Percentiles rank a stretch among this genome's conserved stretches.
phyloP scores from a whole-genome alignment of 2,888 invertebrate species.

The Phengaris arion region DNA sequence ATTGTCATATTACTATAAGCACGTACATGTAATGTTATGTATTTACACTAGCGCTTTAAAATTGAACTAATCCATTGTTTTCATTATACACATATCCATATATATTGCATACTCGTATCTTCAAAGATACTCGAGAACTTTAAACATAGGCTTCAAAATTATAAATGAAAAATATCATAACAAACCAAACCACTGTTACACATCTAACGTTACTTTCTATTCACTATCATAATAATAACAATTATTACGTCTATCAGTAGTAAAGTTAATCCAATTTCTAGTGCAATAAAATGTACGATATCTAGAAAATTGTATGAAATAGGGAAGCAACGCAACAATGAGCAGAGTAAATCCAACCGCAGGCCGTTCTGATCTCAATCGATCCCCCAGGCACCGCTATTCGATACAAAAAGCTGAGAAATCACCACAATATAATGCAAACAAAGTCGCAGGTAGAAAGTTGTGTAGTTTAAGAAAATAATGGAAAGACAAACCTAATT shows the following conservation, averaged over 20 bases:
- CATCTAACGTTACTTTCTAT: slow-evolving; percentile 4
- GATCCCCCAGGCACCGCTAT: slow-evolving; percentile 50
- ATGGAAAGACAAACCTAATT: neutral
- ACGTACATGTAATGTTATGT: too few relatives aligned
- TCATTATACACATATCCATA: too few relatives aligned
- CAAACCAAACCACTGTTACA: neutral
- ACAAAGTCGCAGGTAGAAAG: slow-evolving; percentile 61
- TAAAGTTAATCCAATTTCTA: slow-evolving; percentile 26
- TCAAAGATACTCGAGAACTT: too few relatives aligned
- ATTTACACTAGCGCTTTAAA: too few relatives aligned
- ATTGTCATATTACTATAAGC: too few relatives aligned
- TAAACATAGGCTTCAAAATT: too few relatives aligned
- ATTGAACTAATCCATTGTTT: too few relatives aligned
- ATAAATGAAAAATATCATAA: too few relatives aligned
- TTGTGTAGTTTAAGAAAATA: slow-evolving; percentile 31
- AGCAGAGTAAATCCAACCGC: slow-evolving; percentile 37
- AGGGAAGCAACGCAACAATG: slow-evolving; percentile 36
- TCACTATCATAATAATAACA: neutral
- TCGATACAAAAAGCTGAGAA: slow-evolving; percentile 59
- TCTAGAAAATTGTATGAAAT: slow-evolving; percentile 33
- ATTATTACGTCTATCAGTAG: neutral
- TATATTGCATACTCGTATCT: too few relatives aligned
- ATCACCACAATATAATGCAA: slow-evolving; percentile 58
- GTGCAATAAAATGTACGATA: slow-evolving; percentile 23
- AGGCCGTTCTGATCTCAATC: slow-evolving; percentile 35